phyloP scores from a whole-genome alignment of 2,797 vertebrate genomes.

The Leucoraja ocellata region DNA sequence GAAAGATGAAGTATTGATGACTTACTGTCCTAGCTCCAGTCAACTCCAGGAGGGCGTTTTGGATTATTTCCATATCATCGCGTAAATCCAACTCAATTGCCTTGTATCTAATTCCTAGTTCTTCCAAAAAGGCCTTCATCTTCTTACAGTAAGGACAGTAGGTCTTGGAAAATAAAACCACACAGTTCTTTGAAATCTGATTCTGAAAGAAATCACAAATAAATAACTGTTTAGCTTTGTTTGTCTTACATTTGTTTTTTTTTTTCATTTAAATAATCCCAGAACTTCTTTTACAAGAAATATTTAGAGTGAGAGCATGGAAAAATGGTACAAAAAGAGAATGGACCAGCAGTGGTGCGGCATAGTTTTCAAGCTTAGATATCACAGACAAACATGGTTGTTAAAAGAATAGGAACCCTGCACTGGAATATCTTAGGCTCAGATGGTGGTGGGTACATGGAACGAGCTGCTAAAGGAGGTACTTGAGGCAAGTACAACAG shows the following conservation, averaged over 20 bases:
- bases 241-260: neutral
- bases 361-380: neutral
- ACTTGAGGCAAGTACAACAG: no score
- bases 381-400: neutral
- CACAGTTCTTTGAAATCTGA: neutral
- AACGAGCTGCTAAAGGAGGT: no score
- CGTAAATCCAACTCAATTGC: slow-evolving; percentile 11
- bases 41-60: neutral
- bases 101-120: neutral
- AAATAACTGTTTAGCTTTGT: neutral
- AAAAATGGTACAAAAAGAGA: no score
- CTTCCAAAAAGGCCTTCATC: neutral
- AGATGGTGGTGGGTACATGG: no score
- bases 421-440: neutral
- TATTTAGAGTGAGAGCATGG: no score
- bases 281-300: neutral
- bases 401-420: neutral
- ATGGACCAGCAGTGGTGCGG: no score
- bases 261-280: neutral
- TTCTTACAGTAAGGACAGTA: neutral
- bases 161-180: slow-evolving; percentile 31
- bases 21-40: slow-evolving; percentile 25
- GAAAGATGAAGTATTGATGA: neutral
- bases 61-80: neutral
- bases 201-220: slow-evolving; percentile 24